Evolutionary conservation across 1,140 invertebrate species (phyloP).

Genomic region (Drosophila azteca): DNA sequence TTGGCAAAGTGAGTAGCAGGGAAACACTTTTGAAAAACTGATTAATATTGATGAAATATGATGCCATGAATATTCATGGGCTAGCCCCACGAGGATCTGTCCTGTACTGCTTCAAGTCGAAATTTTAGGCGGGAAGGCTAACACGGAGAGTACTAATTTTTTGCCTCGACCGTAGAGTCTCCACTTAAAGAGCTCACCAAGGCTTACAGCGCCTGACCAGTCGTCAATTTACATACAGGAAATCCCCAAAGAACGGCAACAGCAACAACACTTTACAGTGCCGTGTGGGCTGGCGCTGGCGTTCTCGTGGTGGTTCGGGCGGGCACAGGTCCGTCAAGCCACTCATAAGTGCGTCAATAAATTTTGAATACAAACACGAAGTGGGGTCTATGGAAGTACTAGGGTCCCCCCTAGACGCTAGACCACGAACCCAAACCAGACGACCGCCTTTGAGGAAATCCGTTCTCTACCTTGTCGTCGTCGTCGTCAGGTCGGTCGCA

Average conservation of each 20-base stretch:
- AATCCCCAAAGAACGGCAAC: conserved; percentile 39
- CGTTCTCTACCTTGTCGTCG: conserved; percentile 72
- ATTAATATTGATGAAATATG: too few relatives aligned
- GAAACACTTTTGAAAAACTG: not conserved
- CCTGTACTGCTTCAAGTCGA: not conserved
- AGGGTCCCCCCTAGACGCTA: not conserved
- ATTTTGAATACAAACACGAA: conserved; percentile 49
- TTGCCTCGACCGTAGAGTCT: conserved; percentile 59
- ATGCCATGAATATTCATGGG: conserved; percentile 48
- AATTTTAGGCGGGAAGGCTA: conserved; percentile 3
- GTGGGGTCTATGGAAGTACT: not conserved
- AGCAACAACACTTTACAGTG: conserved; percentile 70
- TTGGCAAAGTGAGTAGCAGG: conserved; percentile 56
- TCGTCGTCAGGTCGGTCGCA: conserved; percentile 51
- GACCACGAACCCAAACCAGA: conserved; percentile 19
- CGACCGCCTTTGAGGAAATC: conserved; percentile 78
- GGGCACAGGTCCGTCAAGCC: conserved; percentile 67
- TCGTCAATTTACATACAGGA: conserved; percentile 76
- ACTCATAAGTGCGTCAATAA: conserved; percentile 83
- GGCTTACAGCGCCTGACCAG: conserved; percentile 59
- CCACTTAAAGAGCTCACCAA: conserved; percentile 53
- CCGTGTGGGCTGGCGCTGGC: conserved; percentile 39
- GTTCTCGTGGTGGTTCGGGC: not conserved
- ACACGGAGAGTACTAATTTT: conserved; percentile 57
- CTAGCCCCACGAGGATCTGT: not conserved